A percentile compares a stretch with the other conserved stretches of the same genome.
Evolutionary conservation across 2,797 vertebrate species (phyloP).

Genomic region (Melopsittacus undulatus): DNA sequence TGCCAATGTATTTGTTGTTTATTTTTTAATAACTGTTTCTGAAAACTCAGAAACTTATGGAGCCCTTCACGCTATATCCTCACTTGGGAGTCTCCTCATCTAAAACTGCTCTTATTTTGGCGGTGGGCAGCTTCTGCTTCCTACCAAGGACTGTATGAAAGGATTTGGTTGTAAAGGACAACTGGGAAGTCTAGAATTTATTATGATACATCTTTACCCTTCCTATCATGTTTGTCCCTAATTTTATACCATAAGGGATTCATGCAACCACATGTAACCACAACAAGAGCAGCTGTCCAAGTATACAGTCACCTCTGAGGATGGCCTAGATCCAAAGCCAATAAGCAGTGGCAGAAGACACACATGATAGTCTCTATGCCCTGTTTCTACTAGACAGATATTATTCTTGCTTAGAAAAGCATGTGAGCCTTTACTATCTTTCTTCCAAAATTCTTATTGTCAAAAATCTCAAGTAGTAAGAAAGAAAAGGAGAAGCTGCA

Average conservation of each 20-base stretch:
- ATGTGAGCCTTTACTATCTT: too few species aligned
- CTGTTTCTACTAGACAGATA: background rate
- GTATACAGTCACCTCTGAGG: background rate
- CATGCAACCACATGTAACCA: background rate
- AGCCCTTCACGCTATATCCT: background rate
- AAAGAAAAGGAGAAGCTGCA: constrained; percentile 7
- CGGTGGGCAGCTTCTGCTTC: background rate
- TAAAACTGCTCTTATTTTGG: background rate
- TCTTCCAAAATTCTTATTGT: background rate
- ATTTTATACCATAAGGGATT: constrained; percentile 11
- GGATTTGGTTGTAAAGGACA: constrained; percentile 1
- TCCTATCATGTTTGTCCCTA: background rate
- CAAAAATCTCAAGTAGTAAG: background rate
- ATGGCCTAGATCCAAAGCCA: background rate
- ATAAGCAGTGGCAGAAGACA: background rate
- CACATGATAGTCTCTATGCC: background rate
- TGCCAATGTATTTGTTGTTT: background rate
- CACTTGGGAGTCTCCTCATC: background rate
- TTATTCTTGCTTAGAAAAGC: too few species aligned
- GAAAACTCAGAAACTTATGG: background rate
- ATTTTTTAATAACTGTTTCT: background rate
- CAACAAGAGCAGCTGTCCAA: constrained; percentile 27
- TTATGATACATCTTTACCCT: background rate
- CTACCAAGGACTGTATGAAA: background rate
- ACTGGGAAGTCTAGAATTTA: constrained; percentile 8